Evolutionary conservation across 2,888 invertebrate species (phyloP).

Genomic region (Lamellibrachia satsuma): DNA sequence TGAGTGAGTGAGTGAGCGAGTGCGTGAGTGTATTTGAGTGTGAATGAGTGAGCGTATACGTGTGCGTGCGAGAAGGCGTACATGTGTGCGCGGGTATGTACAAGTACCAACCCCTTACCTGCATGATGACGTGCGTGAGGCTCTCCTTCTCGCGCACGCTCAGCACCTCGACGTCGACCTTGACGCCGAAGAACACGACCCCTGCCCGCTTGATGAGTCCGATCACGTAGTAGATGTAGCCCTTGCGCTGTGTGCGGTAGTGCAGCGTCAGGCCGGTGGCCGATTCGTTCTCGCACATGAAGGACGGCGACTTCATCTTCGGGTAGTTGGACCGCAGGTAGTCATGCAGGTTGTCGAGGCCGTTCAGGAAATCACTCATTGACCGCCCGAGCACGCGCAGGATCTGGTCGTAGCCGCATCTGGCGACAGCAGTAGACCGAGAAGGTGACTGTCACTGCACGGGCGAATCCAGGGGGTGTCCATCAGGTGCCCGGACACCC

Average conservation of each 20-base stretch:
- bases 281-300: conserved; percentile 95
- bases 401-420: conserved; percentile 87
- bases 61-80: too few species aligned
- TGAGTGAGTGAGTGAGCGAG: too few species aligned
- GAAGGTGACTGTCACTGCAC: background rate
- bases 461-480: conserved; percentile 91
- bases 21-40: too few species aligned
- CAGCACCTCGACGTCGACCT: conserved; percentile 87
- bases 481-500: conserved; percentile 51
- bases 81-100: background rate
- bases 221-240: conserved; percentile 96
- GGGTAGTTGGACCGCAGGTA: conserved; percentile 96
- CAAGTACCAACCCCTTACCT: conserved; percentile 67
- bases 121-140: conserved; percentile 91
- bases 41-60: too few species aligned
- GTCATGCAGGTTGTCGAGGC: conserved; percentile 93
- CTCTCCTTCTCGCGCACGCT: conserved; percentile 89
- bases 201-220: conserved; percentile 90
- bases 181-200: conserved; percentile 90
- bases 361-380: conserved; percentile 94
- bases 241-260: conserved; percentile 81
- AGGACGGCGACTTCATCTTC: conserved; percentile 87
- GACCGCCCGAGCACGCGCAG: conserved; percentile 76
- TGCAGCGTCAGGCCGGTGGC: conserved; percentile 86
- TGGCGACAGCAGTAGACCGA: conserved; percentile 68